Evolutionary conservation across 2,797 vertebrate species (phyloP).

Genomic region (Crax fasciolata): DNA sequence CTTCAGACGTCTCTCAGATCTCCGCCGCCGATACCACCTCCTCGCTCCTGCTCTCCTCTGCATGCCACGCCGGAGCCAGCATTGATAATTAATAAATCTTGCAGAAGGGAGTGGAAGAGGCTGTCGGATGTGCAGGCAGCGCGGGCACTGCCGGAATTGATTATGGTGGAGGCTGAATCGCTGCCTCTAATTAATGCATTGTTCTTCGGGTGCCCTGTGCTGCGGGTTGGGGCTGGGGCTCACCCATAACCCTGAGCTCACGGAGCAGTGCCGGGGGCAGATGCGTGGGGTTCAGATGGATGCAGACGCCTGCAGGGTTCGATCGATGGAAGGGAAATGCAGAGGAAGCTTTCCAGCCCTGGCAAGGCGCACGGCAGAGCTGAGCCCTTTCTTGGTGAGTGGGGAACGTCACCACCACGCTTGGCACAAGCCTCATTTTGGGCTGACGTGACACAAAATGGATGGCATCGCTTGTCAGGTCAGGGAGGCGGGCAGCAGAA

Average conservation of each 20-base stretch:
- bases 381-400: not conserved
- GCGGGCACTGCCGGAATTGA: conserved; percentile 31
- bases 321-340: not conserved
- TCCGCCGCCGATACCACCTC: not conserved
- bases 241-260: not conserved
- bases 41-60: not conserved
- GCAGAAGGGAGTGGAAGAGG: conserved; percentile 47
- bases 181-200: conserved; percentile 74
- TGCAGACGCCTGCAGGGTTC: not conserved
- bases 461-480: not conserved
- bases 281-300: not conserved
- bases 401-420: not conserved
- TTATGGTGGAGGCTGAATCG: not conserved
- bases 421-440: not conserved
- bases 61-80: not conserved
- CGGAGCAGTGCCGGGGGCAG: not conserved
- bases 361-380: not conserved
- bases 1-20: not conserved
- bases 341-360: not conserved
- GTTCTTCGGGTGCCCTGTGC: conserved; percentile 55
- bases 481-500: not conserved
- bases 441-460: not conserved
- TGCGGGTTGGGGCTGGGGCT: conserved; percentile 61
- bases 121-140: conserved; percentile 40
- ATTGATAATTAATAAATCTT: conserved; percentile 65